Evolutionary conservation across 2,888 invertebrate species (phyloP), one percentile per base, ranked within the genome.

Genomic region (Gari tellinella): DNA sequence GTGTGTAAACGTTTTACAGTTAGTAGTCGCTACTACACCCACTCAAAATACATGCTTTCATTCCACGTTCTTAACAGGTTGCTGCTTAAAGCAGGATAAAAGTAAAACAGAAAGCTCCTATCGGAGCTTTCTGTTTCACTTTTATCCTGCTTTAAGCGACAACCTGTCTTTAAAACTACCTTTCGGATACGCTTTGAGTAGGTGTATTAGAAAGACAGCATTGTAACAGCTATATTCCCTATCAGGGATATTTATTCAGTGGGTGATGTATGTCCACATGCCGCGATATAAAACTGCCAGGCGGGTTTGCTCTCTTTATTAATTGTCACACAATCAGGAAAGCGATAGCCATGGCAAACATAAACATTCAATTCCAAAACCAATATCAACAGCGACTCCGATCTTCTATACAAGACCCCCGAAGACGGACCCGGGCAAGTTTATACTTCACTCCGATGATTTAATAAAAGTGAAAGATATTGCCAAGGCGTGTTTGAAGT

Each of bases 251-350:
- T 63, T 63, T 63, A 63, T 63, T 46, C 62, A 40, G 45, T n/a
- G 62, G 62, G 62, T 63, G 46, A 52, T 46, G 46, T 45, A 56
- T 55, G 61, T 62, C 61, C 53, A 52, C 52, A 63, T 41, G 38
- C 41, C 41, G 17, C 45, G 63, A 69, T 49, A 73, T 73, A 73
- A 73, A 73, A 60, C 45, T 73, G 67, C 68, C 67, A 73, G 19
- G 38, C 46, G 38, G 26, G 63, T 55, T 73, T 63, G 55, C 60
- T 38, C 21, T 53, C 49, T 63, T 68, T 64, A 73, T 67, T 64
- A 73, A 68, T 73, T 60, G 67, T 60, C 45, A 7, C 26, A 23
- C 61, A 58, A 73, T 73, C 73, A 25, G 25, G 41, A 17, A 12
- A 17, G 26, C 45, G 73, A 73, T 73, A 67, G 58, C 61, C 52